Evolutionary conservation across 2,888 invertebrate genomes (phyloP), one percentile per base, ranked within the genome.

Genomic region (Melanargia galathea): DNA sequence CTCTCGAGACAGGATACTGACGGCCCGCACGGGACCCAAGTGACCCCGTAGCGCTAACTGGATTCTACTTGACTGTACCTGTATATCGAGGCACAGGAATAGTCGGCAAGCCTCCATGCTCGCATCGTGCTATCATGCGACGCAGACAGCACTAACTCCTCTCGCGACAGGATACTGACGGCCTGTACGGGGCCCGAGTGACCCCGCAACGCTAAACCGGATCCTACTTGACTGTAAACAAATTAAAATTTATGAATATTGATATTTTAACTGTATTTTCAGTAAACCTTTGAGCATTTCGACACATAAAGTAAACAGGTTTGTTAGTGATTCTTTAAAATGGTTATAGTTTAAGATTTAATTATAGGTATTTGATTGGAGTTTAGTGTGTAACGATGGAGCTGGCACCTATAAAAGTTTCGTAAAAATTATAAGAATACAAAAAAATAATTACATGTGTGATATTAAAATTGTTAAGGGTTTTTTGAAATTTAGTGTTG

Each of bases 111-210:
- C 71, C 93, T 92, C 96, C 96, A 97, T 5, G 94, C 94, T 69
- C 96, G 91, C 93, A 96, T 93, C 45, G 95, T 95, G 69, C 92
- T 93, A 83, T 97, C 97, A 77, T 95, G 95, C 2, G 95, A 95
- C 1, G 93, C 94, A 3, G 95, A 95, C 8, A 97, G 83, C n/a
- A 97, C 85, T 35, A 97, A 83, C 61, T 94, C 92, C 73, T 92
- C 92, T 62, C 88, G 82, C 0, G 88, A 75, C 43, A 93, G 84
- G 2, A 95, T 93, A 70, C 93, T 92, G 24, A 96, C 91, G 66
- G 95, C 95, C 76, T 95, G 94, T 22, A 96, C 92, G 20, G 94
- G 89, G 16, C 95, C 95, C 11, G 93, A 93, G 78, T 97, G 97
- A 0, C 96, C 97, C 65, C 95, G 90, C 56, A 96, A 80, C 33